Base-by-base conservation (phyloP, 1,140 invertebrate species). In the Drosophila asahinai region DNA sequence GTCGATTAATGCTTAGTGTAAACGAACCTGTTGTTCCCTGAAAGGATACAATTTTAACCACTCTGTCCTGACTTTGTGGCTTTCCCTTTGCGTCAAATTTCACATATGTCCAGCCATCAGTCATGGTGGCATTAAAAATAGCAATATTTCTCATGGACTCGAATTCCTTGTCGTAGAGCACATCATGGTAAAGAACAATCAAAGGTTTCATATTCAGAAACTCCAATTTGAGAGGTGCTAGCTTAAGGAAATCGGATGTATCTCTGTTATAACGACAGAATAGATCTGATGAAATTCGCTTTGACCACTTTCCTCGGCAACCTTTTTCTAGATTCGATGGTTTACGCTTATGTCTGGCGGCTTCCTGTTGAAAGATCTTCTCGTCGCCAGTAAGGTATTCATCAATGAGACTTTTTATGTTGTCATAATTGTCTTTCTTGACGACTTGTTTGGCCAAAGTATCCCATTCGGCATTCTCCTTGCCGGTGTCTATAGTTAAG, bases 31-130 rank as follows among this genome's bases (percentile, higher is more conserved):
- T 47, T 6, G 55, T 51, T 5, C 47, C 51, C 8, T 38, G 9
- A 17, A 83, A 76, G 19, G 33, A 3, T 9, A 51, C 25, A 1
- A 47, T 36, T 19, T 84, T 71, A 0, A 54, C 60, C 19, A 74
- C 70, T 22, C 48, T 51, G 40, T 75, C 58, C 19, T 55, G 22
- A 0, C 1, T 19, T 94, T 51, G 94, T 91, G 67, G 67, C 2
- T 52, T 61, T 81, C 97, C 95, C 82, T 98, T 97, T 25, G 95
- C 93, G 79, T 96, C 30, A 40, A 66, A 61, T 11, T 75, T 40
- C 2, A 27, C 22, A 25, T 43, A 60, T 12, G 70, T 73, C 52
- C 38, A 60, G 5, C 52, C 71, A 75, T 76, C 73, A 3, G 3
- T 6, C 73, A 76, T 76, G 15, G 58, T 55, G 45, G n/a, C 55